These are phyloP conservation scores for Trachelus stipa DNA, from an alignment of 2,888 invertebrate genomes.

Conservation along the genomic window DNA sequence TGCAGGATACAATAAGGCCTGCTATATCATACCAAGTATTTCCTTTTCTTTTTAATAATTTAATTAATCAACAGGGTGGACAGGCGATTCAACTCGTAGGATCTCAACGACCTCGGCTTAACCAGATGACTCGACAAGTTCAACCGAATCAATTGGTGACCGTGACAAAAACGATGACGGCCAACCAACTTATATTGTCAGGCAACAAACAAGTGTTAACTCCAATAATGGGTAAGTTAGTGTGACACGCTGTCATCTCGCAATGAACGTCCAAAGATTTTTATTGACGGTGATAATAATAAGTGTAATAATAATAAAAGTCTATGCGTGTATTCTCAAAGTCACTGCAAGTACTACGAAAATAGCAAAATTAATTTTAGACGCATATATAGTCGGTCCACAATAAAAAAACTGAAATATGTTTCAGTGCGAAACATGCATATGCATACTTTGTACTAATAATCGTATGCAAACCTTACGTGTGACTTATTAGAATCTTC, in stretches of 20 bases:
- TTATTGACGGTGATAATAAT: too few species aligned
- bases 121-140: slow-evolving; percentile 62
- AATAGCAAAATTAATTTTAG: too few species aligned
- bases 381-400: too few species aligned
- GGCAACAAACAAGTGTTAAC: slow-evolving; percentile 64
- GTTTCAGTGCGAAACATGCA: too few species aligned
- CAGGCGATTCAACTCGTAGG: slow-evolving; percentile 64
- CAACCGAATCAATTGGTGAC: slow-evolving; percentile 61
- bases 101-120: slow-evolving; percentile 63
- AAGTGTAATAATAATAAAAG: too few species aligned
- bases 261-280: neutral
- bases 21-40: too few species aligned
- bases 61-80: slow-evolving; percentile 46
- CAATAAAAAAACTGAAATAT: too few species aligned
- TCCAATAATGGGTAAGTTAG: slow-evolving; percentile 61
- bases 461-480: too few species aligned
- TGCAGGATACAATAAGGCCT: slow-evolving; percentile 2
- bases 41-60: neutral
- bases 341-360: too few species aligned
- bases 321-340: too few species aligned
- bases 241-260: neutral
- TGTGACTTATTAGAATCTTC: neutral
- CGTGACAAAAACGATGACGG: slow-evolving; percentile 61
- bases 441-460: too few species aligned
- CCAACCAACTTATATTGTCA: slow-evolving; percentile 61